Evolutionary conservation across 2,113 vertebrate species (phyloP), one percentile per base, ranked within the genome.

Genomic region (Sapajus apella): DNA sequence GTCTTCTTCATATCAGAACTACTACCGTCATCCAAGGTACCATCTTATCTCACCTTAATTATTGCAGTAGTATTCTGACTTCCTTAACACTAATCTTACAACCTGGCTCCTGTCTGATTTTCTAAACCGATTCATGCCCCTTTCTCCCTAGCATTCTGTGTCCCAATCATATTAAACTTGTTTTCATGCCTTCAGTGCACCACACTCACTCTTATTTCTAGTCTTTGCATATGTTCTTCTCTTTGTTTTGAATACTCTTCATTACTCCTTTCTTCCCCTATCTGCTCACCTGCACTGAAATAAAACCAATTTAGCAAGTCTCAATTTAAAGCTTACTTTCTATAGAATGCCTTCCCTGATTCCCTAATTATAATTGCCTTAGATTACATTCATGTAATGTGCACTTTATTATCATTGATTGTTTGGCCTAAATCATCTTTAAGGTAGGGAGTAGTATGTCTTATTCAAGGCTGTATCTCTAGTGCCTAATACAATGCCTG

Each of bases 21-120:
- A 66, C 16, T 14, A 43, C 32, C 68, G 11, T 66, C 45, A 21
- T 83, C 45, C 72, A 45, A 0, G 9, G 30, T 25, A 40, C 79
- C 50, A 82, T 87, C 27, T 92, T 92, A 37, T 43, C 30, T 88
- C 47, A 87, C 37, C 37, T 58, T 79, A 64, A 61, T 86, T 89
- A 73, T 72, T 82, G 17, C 13, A 92, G 27, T 3, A 45, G 21
- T 92, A 25, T 89, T 9, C 43, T 75, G 17, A 43, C 87, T 23
- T 91, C 16, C 73, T 88, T 86, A 94, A 83, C 68, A 82, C 25
- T 68, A 75, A 75, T 70, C 47, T 96, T 76, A 75, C 30, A 72
- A 3, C 16, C 12, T n/a, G 30, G 11, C 27, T 14, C 20, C 32
- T 87, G 75, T 79, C 16, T 94, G 55, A 17, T 70, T 21, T 77